These are phyloP conservation scores for Microctonus brassicae DNA, from an alignment of 2,888 invertebrate genomes.

Conservation along the genomic window DNA sequence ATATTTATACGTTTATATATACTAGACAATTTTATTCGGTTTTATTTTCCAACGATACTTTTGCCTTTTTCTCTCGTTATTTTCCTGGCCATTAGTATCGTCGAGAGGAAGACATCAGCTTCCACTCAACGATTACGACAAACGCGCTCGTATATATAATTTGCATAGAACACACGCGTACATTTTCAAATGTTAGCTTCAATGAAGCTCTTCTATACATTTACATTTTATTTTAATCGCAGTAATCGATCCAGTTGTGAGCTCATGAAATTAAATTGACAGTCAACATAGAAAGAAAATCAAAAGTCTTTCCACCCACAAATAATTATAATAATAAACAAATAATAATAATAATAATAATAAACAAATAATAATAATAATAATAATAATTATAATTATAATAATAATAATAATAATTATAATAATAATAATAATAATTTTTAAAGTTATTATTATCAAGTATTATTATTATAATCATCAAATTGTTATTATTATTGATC, in stretches of 20 bases:
- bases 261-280: slow-evolving; percentile 58
- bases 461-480: no score
- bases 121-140: slow-evolving; percentile 68
- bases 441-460: no score
- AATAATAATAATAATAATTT: no score
- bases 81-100: slow-evolving; percentile 63
- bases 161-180: slow-evolving; percentile 66
- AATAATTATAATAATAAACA: no score
- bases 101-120: slow-evolving; percentile 64
- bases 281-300: slow-evolving; percentile 27
- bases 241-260: slow-evolving; percentile 66
- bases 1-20: neutral
- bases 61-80: slow-evolving; percentile 51
- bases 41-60: slow-evolving; percentile 42
- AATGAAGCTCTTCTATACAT: slow-evolving; percentile 47
- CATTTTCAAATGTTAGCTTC: slow-evolving; percentile 7
- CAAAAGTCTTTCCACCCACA: no score
- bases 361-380: no score
- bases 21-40: slow-evolving; percentile 8
- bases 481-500: no score
- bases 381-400: no score
- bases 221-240: slow-evolving; percentile 69
- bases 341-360: no score
- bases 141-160: slow-evolving; percentile 46
- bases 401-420: no score